These are phyloP conservation scores for Prenolepis imparis DNA, from an alignment of 2,888 invertebrate genomes.

Conservation along the genomic window DNA sequence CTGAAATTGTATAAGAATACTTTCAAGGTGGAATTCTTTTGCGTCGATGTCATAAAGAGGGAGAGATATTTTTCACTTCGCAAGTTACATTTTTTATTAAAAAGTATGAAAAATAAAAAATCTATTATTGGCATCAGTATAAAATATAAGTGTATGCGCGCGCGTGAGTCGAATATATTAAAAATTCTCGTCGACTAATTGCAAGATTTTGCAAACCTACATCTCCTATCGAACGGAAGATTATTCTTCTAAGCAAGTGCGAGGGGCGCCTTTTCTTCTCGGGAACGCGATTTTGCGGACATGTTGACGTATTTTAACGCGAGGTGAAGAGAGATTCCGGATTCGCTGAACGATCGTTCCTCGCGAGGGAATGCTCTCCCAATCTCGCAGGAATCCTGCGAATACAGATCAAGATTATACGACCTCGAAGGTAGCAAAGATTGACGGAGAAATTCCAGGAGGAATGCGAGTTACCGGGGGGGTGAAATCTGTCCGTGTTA, in stretches of 20 bases:
- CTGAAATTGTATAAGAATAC: background rate
- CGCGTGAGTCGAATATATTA: background rate
- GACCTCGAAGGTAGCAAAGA: background rate
- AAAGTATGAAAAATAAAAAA: background rate
- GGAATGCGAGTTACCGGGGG: slow-evolving; percentile 5
- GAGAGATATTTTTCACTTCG: background rate
- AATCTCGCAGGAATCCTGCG: slow-evolving; percentile 7
- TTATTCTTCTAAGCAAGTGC: slow-evolving; percentile 11
- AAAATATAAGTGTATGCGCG: background rate
- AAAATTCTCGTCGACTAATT: background rate
- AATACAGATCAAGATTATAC: slow-evolving; percentile 29
- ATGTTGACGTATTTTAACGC: slow-evolving; percentile 6
- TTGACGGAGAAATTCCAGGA: background rate
- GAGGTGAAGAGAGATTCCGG: background rate
- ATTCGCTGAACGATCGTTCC: slow-evolving; percentile 19
- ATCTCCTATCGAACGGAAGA: background rate
- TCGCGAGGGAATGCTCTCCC: slow-evolving; percentile 15
- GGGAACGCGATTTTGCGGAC: background rate
- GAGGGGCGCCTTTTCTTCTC: slow-evolving; percentile 34
- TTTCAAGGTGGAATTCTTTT: background rate
- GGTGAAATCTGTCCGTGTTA: slow-evolving; percentile 20
- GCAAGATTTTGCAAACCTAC: background rate
- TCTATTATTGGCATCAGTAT: no score
- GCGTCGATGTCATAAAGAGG: background rate
- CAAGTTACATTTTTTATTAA: background rate